Conservation (phyloP, 2,797 vertebrate genomes). For the Nannoperca obscura region DNA sequence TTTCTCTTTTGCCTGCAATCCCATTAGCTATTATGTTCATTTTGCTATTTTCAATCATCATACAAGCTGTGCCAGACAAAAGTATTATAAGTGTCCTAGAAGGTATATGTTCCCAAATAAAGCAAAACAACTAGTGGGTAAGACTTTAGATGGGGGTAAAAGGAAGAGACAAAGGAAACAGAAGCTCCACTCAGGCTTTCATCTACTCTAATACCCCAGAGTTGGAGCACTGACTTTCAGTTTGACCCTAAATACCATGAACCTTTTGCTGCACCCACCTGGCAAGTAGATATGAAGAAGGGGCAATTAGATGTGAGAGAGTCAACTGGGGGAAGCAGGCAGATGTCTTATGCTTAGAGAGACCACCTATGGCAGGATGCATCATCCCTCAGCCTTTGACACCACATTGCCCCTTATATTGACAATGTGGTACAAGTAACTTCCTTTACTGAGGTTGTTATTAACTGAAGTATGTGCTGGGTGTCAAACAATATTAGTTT, state of each 20-base stretch:
- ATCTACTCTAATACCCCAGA: conserved; percentile 33
- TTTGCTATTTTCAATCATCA: conserved; percentile 6
- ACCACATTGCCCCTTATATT: neutral
- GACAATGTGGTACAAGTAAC: neutral
- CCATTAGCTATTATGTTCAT: conserved; percentile 21
- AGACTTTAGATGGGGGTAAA: neutral
- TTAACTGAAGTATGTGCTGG: neutral
- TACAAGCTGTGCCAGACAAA: neutral
- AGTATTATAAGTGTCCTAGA: neutral
- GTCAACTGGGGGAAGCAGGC: conserved; percentile 57
- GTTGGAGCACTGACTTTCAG: conserved; percentile 78
- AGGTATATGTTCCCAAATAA: neutral
- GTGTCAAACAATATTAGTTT: conserved; percentile 6
- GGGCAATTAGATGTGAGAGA: conserved; percentile 49
- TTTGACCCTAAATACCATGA: conserved; percentile 80
- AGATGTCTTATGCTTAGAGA: conserved; percentile 77
- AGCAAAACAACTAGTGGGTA: conserved; percentile 5
- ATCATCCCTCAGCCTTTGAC: conserved; percentile 43
- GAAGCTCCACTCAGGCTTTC: conserved; percentile 15
- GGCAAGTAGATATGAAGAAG: conserved; percentile 63
- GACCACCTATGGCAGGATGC: conserved; percentile 54
- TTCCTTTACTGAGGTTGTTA: neutral
- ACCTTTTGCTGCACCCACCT: conserved; percentile 75
- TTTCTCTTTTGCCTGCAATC: conserved; percentile 25
- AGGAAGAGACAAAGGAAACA: neutral